A percentile compares a stretch with the other conserved stretches of the same genome.
Evolutionary conservation across 2,113 vertebrate genomes (phyloP).

Genomic region (Xenopus laevis): DNA sequence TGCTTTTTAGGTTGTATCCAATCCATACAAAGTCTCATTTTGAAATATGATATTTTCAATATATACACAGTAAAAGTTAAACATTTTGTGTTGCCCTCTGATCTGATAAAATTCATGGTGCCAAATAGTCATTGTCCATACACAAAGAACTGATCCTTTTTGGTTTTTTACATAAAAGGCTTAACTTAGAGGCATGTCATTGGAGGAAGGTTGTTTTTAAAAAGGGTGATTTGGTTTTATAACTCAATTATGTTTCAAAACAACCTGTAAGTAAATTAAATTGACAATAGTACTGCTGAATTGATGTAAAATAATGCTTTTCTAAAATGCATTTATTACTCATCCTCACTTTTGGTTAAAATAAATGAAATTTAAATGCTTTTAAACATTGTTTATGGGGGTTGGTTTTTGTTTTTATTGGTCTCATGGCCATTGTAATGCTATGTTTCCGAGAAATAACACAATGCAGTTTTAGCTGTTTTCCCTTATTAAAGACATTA

Average conservation of each 20-base stretch:
- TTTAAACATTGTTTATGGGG: background rate
- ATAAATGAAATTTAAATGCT: background rate
- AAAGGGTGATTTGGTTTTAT: background rate
- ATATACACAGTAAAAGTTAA: too few species aligned
- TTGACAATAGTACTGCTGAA: background rate
- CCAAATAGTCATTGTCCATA: too few species aligned
- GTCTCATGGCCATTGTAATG: background rate
- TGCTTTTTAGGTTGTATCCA: too few species aligned
- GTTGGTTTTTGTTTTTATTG: background rate
- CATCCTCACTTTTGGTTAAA: background rate
- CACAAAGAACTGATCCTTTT: too few species aligned
- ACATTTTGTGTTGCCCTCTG: too few species aligned
- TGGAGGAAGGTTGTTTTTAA: too few species aligned
- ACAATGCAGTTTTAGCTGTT: background rate
- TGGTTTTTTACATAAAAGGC: too few species aligned
- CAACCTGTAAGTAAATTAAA: background rate
- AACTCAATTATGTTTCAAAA: background rate
- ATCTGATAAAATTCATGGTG: too few species aligned
- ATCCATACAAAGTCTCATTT: too few species aligned
- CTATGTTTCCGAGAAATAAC: background rate
- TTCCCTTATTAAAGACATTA: too few species aligned
- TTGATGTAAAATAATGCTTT: background rate
- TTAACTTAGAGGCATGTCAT: too few species aligned
- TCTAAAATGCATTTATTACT: background rate
- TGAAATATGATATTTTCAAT: too few species aligned